Evolutionary conservation across 2,113 vertebrate species (phyloP), one percentile per base, ranked within the genome.

Genomic region (Indicator maculatus): DNA sequence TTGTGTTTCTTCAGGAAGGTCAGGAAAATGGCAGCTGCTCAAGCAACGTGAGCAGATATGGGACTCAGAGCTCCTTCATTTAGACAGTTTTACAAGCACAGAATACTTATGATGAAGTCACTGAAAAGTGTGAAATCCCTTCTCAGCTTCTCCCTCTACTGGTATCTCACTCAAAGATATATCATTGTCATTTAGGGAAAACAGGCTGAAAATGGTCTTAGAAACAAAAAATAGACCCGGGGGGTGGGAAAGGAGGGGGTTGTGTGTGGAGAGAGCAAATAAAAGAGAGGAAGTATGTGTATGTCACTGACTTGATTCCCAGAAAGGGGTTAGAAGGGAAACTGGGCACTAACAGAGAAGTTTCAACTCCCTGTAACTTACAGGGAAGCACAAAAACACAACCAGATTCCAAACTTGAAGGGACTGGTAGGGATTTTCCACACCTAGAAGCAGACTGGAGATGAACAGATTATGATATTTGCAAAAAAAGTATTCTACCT

Each of bases 391-490:
- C 23, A 90, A 94, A 93, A 84, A 0, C 47, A 63, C 74, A 87
- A 65, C 17, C 30, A n/a, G 41, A 84, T 33, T 83, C 28, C 65
- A 82, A 89, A 83, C 45, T 63, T 90, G 61, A 81, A 72, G n/a
- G 88, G 80, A 81, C 66, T 76, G 45, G 63, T n/a, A 80, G 36
- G 52, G 69, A 72, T 86, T 82, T 93, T 83, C 58, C 77, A 92
- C 8, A 16, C 63, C 88, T 93, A 75, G 52, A 91, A 95, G 77
- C 45, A 73, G 72, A 67, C 82, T 84, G 53, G 52, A 82, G 44
- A 88, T 66, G 72, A 88, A 89, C n/a, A 84, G 59, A 91, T 90
- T 65, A 83, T 36, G 58, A 16, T 53, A 93, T 72, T 69, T 86
- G 53, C 36, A 72, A 70, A 66, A 83, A 75, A 75, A 78, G 11